Evolutionary conservation across 2,797 vertebrate genomes (phyloP).

Genomic region (Tachyglossus aculeatus): DNA sequence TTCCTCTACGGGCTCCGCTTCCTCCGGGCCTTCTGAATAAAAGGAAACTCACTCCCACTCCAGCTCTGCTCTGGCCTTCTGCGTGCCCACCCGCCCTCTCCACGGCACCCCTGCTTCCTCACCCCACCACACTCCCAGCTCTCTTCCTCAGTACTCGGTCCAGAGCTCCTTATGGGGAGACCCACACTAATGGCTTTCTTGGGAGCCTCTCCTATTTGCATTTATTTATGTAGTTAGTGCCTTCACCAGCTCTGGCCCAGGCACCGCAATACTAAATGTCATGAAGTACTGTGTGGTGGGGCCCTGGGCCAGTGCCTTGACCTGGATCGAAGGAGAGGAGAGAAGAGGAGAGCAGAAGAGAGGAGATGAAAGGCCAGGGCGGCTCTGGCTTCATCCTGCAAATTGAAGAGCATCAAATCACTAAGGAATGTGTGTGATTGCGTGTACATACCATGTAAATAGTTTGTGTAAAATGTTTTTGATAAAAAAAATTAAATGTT

Average conservation of each 20-base stretch:
- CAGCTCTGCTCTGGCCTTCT: background rate
- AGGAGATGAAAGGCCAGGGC: slow-evolving; percentile 25
- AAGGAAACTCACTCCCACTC: background rate
- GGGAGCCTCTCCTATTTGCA: background rate
- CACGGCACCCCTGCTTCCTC: no score
- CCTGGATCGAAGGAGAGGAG: no score
- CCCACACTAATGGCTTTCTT: slow-evolving; percentile 52
- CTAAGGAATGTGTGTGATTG: slow-evolving; percentile 33
- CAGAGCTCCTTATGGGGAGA: slow-evolving; percentile 17
- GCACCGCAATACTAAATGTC: background rate
- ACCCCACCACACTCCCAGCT: no score
- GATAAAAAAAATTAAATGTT: slow-evolving; percentile 62
- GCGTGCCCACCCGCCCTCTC: no score
- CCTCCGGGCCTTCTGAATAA: background rate
- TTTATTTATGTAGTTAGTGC: slow-evolving; percentile 63
- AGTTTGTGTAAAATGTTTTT: slow-evolving; percentile 58
- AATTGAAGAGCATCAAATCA: slow-evolving; percentile 22
- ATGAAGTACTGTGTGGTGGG: slow-evolving; percentile 3
- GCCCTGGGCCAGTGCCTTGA: no score
- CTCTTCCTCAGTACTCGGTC: slow-evolving; percentile 44
- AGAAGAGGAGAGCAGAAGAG: no score
- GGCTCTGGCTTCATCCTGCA: slow-evolving; percentile 16
- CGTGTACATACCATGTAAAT: slow-evolving; percentile 47
- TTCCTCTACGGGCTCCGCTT: background rate
- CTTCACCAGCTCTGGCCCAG: slow-evolving; percentile 15